Evolutionary conservation across 2,888 invertebrate genomes (phyloP).

Genomic region (Eilema griseolum): DNA sequence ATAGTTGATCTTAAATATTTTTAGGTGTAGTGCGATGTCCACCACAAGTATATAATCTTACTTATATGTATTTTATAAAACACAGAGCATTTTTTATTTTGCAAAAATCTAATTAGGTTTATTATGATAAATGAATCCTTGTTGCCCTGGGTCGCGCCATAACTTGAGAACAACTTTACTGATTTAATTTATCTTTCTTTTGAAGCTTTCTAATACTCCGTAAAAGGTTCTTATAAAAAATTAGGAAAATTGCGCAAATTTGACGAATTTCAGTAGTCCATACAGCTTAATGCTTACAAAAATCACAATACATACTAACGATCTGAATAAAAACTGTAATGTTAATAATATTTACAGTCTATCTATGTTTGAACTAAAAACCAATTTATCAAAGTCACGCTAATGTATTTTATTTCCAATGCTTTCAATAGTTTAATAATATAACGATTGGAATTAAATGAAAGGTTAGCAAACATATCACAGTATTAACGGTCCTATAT

Average conservation of each 20-base stretch:
- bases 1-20: too few species aligned
- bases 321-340: neutral
- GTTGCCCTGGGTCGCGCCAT: neutral
- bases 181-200: neutral
- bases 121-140: neutral
- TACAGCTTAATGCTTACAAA: too few species aligned
- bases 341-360: constrained; percentile 36
- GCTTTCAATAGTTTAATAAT: neutral
- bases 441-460: neutral
- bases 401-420: constrained; percentile 40
- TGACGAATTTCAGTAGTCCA: neutral
- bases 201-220: neutral
- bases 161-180: neutral
- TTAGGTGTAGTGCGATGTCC: too few species aligned
- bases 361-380: constrained; percentile 22
- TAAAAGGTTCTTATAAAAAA: neutral
- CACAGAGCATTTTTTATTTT: too few species aligned
- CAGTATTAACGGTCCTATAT: too few species aligned
- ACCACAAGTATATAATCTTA: too few species aligned
- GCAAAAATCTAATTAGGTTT: too few species aligned
- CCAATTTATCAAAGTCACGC: constrained; percentile 39
- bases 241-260: neutral
- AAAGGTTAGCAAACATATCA: neutral
- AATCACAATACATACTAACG: too few species aligned
- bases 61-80: too few species aligned